phyloP scores from a whole-genome alignment of 1,140 invertebrate genomes.

The Telenomus remus region DNA sequence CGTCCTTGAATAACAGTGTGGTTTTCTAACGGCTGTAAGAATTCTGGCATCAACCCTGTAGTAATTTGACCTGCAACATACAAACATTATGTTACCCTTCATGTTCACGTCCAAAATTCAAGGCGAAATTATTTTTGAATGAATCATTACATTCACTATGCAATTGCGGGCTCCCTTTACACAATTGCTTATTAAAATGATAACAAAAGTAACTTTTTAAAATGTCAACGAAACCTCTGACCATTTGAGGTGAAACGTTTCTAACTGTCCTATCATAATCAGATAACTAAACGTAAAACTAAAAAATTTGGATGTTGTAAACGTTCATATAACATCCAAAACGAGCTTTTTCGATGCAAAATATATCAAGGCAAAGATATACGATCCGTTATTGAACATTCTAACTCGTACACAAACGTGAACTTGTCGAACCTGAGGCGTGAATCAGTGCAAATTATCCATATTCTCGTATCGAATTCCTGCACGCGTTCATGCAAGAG shows the following conservation, averaged over 20 bases:
- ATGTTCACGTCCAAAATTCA: neutral
- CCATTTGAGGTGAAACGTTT: too few relatives aligned
- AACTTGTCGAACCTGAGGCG: constrained; percentile 62
- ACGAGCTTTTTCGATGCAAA: too few relatives aligned
- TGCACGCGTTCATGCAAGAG: constrained; percentile 72
- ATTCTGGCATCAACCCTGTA: constrained; percentile 77
- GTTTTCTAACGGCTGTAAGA: constrained; percentile 89
- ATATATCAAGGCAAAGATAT: neutral
- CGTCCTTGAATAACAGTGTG: constrained; percentile 90
- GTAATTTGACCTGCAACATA: constrained; percentile 69
- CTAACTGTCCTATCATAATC: too few relatives aligned
- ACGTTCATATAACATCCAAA: too few relatives aligned
- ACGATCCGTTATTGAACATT: constrained; percentile 28
- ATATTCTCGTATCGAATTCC: constrained; percentile 72
- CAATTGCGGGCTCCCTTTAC: too few relatives aligned
- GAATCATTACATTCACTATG: too few relatives aligned
- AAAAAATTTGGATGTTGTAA: too few relatives aligned
- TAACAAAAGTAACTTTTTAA: constrained; percentile 3
- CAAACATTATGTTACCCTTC: neutral
- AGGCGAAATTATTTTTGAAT: too few relatives aligned
- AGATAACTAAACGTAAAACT: too few relatives aligned
- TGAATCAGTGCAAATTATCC: constrained; percentile 61
- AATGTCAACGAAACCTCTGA: neutral
- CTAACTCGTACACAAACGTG: constrained; percentile 56
- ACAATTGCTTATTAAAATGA: too few relatives aligned